Evolutionary conservation across 2,113 vertebrate species (phyloP), one percentile per base, ranked within the genome.

Genomic region (Podilymbus podiceps): DNA sequence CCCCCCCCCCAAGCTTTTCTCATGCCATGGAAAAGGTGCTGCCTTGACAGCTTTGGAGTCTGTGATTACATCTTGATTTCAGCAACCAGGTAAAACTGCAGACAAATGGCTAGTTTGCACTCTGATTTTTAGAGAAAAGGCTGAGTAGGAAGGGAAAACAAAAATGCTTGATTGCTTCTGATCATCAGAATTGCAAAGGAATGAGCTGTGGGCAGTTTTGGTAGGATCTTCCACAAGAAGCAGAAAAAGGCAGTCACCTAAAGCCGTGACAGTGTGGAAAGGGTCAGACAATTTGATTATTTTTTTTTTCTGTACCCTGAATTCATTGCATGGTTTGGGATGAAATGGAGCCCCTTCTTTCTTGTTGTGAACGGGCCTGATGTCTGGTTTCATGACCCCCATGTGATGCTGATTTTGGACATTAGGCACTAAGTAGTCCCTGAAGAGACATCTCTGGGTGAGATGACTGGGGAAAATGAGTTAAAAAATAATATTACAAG

Each of bases 361-460:
- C 14, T 30, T 58, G 66, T 72, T 33, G 6, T 25, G 58, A 72
- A 75, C 5, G 27, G 25, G 44, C 19, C 55, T 81, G 17, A n/a
- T 3, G 1, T 15, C 42, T n/a, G 28, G 9, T 27, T 12, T 76
- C n/a, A 7, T 17, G 28, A 59, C 14, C 27, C 5, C 38, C 0
- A 0, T 7, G n/a, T 71, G n/a, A 59, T 50, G n/a, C 28, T 84
- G 38, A 7, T 6, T 90, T 77, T 86, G 63, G 24, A 71, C 13
- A 50, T 47, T 3, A 18, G 14, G 5, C 14, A 20, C 9, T 30
- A 52, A 72, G 5, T 18, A 44, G 17, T 13, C 52, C 53, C 42
- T 64, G 49, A 44, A 78, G 47, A 78, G 17, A 47, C 2, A 83
- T 28, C 25, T 71, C 47, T 77, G 4, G 9, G 20, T 53, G 33